Evolutionary conservation across 2,888 invertebrate species (phyloP).

Genomic region (Limnephilus rhombicus): DNA sequence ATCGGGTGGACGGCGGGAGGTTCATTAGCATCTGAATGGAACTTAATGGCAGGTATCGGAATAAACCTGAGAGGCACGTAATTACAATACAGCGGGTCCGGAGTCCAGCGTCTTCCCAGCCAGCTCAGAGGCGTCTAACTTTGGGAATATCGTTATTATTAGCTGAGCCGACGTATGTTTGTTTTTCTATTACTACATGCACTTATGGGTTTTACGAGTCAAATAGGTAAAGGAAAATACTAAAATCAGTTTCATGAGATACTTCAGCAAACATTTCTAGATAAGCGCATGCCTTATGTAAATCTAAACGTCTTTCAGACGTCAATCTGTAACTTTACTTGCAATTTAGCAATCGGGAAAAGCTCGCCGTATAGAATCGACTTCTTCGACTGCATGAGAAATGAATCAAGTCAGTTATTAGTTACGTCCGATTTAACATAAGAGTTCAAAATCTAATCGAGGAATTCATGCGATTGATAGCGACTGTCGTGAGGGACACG

Average conservation of each 20-base stretch:
- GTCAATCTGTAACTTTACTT: neutral
- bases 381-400: neutral
- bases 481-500: conserved; percentile 35
- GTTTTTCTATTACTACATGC: neutral
- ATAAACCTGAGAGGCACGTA: conserved; percentile 26
- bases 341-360: neutral
- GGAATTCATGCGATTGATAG: conserved; percentile 36
- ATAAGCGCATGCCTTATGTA: neutral
- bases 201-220: neutral
- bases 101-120: neutral
- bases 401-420: neutral
- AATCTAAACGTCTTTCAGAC: neutral
- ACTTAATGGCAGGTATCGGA: conserved; percentile 58
- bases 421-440: neutral
- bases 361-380: too few species aligned
- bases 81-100: conserved; percentile 24
- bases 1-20: conserved; percentile 43
- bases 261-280: neutral
- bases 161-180: conserved; percentile 13
- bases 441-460: neutral
- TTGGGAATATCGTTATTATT: conserved; percentile 4
- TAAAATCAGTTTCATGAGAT: neutral
- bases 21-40: conserved; percentile 65
- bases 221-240: neutral
- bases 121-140: conserved; percentile 2